A percentile compares a stretch with the other conserved stretches of the same genome.
phyloP scores from a whole-genome alignment of 2,113 vertebrate species.

The Etheostoma cragini region DNA sequence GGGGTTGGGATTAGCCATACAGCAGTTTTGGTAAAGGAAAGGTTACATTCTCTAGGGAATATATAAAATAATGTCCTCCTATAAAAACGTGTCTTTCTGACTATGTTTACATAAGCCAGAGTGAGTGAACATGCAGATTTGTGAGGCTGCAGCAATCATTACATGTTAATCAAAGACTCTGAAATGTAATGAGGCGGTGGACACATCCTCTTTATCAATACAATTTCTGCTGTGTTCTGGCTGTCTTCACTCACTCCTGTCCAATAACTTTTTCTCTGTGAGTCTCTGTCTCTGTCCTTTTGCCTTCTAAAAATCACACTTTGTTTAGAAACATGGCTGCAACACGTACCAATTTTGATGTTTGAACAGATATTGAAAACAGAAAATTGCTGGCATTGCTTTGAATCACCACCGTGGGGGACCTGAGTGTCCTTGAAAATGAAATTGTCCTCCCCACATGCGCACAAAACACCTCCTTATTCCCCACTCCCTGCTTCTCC shows the following conservation, averaged over 20 bases:
- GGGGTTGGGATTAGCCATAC: too few species aligned
- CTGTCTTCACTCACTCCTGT: constrained; percentile 21
- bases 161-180: constrained; percentile 45
- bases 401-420: neutral
- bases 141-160: constrained; percentile 44
- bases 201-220: constrained; percentile 40
- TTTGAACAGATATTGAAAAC: constrained; percentile 19
- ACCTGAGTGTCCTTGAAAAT: constrained; percentile 57
- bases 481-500: constrained; percentile 68
- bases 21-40: neutral
- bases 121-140: constrained; percentile 22
- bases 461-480: constrained; percentile 57
- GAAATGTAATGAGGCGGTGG: constrained; percentile 41
- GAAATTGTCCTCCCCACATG: constrained; percentile 24
- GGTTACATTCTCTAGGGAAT: neutral
- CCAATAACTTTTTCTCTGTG: neutral
- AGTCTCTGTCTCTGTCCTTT: neutral
- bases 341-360: constrained; percentile 31
- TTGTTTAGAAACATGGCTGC: constrained; percentile 19
- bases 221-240: constrained; percentile 19
- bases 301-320: constrained; percentile 15
- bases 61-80: neutral
- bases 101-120: neutral
- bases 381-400: constrained; percentile 16
- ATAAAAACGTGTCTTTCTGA: neutral